Conservation (phyloP, 2,888 invertebrate species). For the Phortica magna region DNA sequence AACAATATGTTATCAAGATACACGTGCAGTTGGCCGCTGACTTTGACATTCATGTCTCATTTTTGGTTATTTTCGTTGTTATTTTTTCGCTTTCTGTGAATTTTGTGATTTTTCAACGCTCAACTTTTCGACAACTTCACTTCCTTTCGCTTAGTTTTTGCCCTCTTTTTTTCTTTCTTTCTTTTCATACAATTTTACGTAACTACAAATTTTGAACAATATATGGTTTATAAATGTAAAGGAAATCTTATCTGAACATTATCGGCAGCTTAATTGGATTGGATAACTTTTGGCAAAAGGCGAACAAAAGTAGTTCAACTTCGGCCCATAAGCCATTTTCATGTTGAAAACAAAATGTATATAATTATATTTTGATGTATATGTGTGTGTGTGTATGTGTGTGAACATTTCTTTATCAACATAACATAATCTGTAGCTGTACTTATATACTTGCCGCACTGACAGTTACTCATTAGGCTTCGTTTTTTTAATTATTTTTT, state of each 20-base stretch:
- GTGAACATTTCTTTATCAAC: background rate
- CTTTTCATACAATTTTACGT: conserved; percentile 43
- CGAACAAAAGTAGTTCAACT: background rate
- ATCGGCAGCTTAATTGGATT: conserved; percentile 19
- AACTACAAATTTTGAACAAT: conserved; percentile 1
- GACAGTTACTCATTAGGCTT: conserved; percentile 23
- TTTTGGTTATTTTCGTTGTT: background rate
- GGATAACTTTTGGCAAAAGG: conserved; percentile 23
- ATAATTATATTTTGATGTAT: background rate
- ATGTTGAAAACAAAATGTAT: background rate
- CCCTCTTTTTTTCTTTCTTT: conserved; percentile 41
- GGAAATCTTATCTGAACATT: conserved; percentile 20
- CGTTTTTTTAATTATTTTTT: background rate
- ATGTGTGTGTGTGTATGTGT: background rate
- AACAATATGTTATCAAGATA: background rate
- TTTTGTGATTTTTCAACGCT: background rate
- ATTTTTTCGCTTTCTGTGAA: conserved; percentile 17
- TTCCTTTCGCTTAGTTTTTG: conserved; percentile 41
- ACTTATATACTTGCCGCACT: conserved; percentile 2
- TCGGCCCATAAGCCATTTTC: background rate
- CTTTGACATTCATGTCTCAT: conserved; percentile 21
- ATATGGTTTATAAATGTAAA: background rate
- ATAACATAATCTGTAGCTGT: background rate
- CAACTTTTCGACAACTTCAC: conserved; percentile 30
- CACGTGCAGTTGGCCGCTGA: background rate